A percentile compares a stretch with the other conserved stretches of the same genome.
These are phyloP conservation scores for Apotomis capreana DNA, from an alignment of 2,888 invertebrate species.

Conservation along the genomic window DNA sequence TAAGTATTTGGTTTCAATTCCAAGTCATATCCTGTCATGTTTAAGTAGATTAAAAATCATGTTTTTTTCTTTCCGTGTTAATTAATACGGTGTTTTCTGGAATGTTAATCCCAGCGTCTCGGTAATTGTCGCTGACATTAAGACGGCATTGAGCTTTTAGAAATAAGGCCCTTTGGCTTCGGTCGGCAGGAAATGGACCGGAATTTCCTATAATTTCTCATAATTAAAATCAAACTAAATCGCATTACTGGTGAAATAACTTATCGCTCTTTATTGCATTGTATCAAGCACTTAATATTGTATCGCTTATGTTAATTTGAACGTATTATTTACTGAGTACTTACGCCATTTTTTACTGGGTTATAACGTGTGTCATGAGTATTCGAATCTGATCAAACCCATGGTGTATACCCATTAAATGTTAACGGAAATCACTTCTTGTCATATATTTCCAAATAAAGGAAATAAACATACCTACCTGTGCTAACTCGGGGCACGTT, in stretches of 20 bases:
- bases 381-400: too few relatives aligned
- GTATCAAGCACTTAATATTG: background rate
- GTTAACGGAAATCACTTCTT: too few relatives aligned
- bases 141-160: conserved; percentile 18
- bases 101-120: conserved; percentile 5
- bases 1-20: too few relatives aligned
- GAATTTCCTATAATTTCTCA: conserved; percentile 37
- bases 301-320: too few relatives aligned
- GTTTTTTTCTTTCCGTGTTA: conserved; percentile 1
- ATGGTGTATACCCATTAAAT: too few relatives aligned
- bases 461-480: too few relatives aligned
- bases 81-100: conserved; percentile 8
- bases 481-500: too few relatives aligned
- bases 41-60: background rate
- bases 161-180: conserved; percentile 30
- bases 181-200: conserved; percentile 27
- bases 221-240: conserved; percentile 25
- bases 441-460: too few relatives aligned
- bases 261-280: conserved; percentile 11
- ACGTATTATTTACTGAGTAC: too few relatives aligned
- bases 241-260: conserved; percentile 17
- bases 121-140: conserved; percentile 15
- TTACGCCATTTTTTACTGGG: too few relatives aligned
- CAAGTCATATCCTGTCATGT: too few relatives aligned
- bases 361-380: too few relatives aligned